These are phyloP conservation scores for Clusia tigrina DNA, from an alignment of 2,888 invertebrate species.

Conservation along the genomic window DNA sequence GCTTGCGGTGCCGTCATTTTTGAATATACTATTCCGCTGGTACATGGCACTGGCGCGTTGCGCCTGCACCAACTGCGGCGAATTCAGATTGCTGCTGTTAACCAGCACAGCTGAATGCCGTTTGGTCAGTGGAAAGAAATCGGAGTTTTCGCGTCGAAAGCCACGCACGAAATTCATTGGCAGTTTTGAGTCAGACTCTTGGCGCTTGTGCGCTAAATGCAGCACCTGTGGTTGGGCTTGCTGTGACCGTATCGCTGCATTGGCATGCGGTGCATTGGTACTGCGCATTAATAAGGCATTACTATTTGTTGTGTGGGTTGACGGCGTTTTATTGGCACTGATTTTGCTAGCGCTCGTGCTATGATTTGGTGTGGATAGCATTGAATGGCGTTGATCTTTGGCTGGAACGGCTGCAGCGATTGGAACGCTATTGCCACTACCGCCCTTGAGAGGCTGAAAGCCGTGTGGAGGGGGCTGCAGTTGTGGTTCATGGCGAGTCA, in stretches of 20 bases:
- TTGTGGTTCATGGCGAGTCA: slow-evolving; percentile 40
- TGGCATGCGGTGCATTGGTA: neutral
- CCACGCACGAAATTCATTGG: slow-evolving; percentile 78
- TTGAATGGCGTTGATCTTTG: slow-evolving; percentile 40
- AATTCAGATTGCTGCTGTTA: slow-evolving; percentile 45
- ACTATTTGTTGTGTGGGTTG: neutral
- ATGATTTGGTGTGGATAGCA: neutral
- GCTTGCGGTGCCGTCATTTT: slow-evolving; percentile 36
- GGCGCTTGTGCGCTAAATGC: slow-evolving; percentile 71
- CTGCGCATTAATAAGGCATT: neutral
- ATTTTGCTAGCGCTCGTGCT: neutral
- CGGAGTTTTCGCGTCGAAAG: slow-evolving; percentile 84
- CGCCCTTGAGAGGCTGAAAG: slow-evolving; percentile 46
- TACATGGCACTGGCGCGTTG: slow-evolving; percentile 76
- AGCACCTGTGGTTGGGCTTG: slow-evolving; percentile 50
- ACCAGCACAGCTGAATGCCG: slow-evolving; percentile 78
- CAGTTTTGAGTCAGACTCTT: slow-evolving; percentile 77
- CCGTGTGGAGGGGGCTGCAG: slow-evolving; percentile 52
- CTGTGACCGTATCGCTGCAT: neutral
- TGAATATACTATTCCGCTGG: slow-evolving; percentile 69
- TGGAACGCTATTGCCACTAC: slow-evolving; percentile 9
- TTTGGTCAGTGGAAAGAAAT: slow-evolving; percentile 79
- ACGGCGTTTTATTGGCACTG: slow-evolving; percentile 3
- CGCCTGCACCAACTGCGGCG: slow-evolving; percentile 66
- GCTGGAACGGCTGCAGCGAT: slow-evolving; percentile 29